Evolutionary conservation across 1,140 invertebrate species (phyloP), one percentile per base, ranked within the genome.

Genomic region (Leptinotarsa undecemlineata): DNA sequence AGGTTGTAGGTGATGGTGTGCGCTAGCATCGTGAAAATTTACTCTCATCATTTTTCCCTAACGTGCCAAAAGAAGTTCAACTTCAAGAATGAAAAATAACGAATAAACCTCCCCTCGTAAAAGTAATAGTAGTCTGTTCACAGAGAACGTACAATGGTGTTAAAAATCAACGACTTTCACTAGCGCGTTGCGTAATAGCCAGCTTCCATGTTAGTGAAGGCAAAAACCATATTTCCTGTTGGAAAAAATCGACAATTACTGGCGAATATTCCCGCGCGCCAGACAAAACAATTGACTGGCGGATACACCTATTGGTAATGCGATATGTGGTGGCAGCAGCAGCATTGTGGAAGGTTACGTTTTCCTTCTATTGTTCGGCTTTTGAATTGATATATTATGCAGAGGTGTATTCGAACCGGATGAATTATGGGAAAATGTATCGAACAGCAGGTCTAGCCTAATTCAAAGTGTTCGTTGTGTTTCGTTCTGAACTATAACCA

Each of bases 191-290:
- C 68, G 68, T 70, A 70, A 70, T 17, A 51, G 19, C 20, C 68
- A 70, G 68, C 47, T 70, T 70, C 48, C 68, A 70, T 60, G 68
- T 70, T 60, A 70, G 68, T 57, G 68, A 70, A 70, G 47, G 68
- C 68, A 70, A 70, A 70, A 70, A 70, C 68, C 68, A 70, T 70
- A 70, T 70, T 70, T 70, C 68, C 68, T 70, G 68, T 70, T 70
- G 67, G 42, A 68, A 68, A 70, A 70, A 70, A 70, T 48, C 21
- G 33, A 70, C 68, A 70, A 70, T 70, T 70, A 70, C 51, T 17
- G 23, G 47, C 68, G 68, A 60, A 70, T 51, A 70, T 57, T 70
- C 68, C 47, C 51, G 33, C 51, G 47, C 68, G 57, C 48, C 68
- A 70, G 68, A 70, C 68, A 57, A 51, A 70, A 70, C 68, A 70